Base-by-base conservation (phyloP, 2,113 vertebrate species). In the Psittacus erithacus region DNA sequence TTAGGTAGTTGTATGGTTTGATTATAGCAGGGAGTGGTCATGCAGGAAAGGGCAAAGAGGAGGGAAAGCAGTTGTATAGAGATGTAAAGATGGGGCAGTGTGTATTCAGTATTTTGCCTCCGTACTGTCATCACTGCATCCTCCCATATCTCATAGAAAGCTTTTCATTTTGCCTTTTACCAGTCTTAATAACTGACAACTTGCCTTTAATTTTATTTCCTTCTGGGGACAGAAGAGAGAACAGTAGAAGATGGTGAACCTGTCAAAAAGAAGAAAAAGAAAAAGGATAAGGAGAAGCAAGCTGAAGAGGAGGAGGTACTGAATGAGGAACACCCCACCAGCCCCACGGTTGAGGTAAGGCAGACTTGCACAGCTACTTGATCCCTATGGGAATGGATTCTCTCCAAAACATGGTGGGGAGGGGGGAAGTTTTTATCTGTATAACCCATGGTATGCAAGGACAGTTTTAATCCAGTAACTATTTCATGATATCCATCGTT, bases 201-300 rank as follows among this genome's bases (percentile, higher is more conserved):
- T 17, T 86, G 44, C 39, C 35, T 90, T 74, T 76, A 15, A 10
- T 88, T 94, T 77, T 91, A 69, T 8, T 84, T 43, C 64, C 44
- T 79, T 75, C 28, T 85, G 18, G 74, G 29, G 44, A 50, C 68
- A 78, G 97, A 94, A 81, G 97, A 91, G 8, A 60, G 88, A 35
- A 97, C 97, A n/a, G 84, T 92, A 28, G 97, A 98, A 68, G 87
- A 96, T 18, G 96, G 79, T 31, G 98, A 98, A 82, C 85, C 97
- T 33, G 97, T 98, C 29, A 98, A 98, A 94, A 99, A 99, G 98
- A 99, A 99, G 96, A 99, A 99, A 92, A 98, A 98, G 91, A 99
- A 99, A 92, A 99, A 99, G 94, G 98, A 98, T 84, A 98, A 99
- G 76, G 98, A 98, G 95, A 98, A 97, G 43, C 96, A 97, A 76